Conservation (phyloP, 2,797 vertebrate species). For the Acanthiza pusilla region DNA sequence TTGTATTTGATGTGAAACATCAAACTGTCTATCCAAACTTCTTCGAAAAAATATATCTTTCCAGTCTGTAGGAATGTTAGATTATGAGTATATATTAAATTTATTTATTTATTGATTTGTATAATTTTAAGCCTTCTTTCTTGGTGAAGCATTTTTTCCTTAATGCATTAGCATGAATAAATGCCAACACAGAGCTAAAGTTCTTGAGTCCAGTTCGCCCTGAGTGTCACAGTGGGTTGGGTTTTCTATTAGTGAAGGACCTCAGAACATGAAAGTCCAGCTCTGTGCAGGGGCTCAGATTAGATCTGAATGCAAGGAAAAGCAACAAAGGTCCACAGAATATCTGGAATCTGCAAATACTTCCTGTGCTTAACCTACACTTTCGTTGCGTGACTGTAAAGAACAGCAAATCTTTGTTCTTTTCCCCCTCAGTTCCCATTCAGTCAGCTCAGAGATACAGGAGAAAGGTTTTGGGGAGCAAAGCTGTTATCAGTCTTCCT, state of each 20-base stretch:
- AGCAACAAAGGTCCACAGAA: conserved; percentile 60
- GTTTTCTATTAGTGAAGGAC: neutral
- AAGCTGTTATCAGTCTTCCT: conserved; percentile 45
- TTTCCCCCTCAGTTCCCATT: conserved; percentile 17
- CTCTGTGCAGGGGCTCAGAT: conserved; percentile 23
- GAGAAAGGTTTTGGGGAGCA: conserved; percentile 42
- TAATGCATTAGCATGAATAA: neutral
- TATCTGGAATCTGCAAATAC: conserved; percentile 64
- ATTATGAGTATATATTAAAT: neutral
- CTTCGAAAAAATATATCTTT: neutral
- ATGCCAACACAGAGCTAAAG: neutral
- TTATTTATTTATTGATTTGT: neutral
- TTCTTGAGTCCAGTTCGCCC: neutral
- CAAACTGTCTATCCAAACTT: neutral
- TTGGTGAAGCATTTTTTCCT: neutral
- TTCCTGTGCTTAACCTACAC: conserved; percentile 61
- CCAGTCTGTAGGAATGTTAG: neutral
- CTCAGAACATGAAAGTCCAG: conserved; percentile 41
- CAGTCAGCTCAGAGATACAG: neutral
- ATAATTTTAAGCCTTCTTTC: neutral
- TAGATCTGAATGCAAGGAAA: conserved; percentile 67
- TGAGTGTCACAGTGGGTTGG: neutral
- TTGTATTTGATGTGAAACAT: neutral
- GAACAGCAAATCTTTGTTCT: conserved; percentile 62
- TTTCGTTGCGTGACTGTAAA: conserved; percentile 56